These are phyloP conservation scores for Pomatostomus ruficeps DNA, from an alignment of 2,113 vertebrate genomes.

Conservation along the genomic window DNA sequence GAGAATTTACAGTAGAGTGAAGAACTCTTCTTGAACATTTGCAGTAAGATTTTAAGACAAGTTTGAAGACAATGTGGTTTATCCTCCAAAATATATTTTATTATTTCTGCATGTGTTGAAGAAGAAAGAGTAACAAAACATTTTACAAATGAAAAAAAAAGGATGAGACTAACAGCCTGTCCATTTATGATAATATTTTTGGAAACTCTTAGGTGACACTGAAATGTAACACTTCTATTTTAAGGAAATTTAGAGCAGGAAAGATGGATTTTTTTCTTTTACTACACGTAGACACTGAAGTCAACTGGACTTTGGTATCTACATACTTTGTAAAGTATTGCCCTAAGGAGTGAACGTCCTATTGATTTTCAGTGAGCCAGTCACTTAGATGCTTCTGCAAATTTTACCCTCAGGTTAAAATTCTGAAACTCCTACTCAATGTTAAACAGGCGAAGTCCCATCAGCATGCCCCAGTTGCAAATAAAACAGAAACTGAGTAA, in stretches of 20 bases:
- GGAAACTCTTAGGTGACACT: background rate
- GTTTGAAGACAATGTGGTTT: background rate
- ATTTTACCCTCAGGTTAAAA: constrained; percentile 56
- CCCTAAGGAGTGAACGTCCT: constrained; percentile 36
- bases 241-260: background rate
- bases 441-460: constrained; percentile 34
- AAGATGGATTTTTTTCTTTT: background rate
- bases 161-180: background rate
- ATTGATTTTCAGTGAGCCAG: constrained; percentile 41
- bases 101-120: background rate
- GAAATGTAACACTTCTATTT: background rate
- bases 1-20: background rate
- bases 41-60: background rate
- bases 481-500: constrained; percentile 41
- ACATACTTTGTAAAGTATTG: constrained; percentile 40
- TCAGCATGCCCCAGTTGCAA: constrained; percentile 25
- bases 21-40: background rate
- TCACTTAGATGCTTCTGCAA: constrained; percentile 52
- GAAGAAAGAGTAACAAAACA: background rate
- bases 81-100: background rate
- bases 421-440: constrained; percentile 53
- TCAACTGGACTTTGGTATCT: background rate
- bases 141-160: background rate
- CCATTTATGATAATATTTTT: background rate
- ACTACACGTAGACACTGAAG: background rate